Percentiles rank a stretch among this genome's conserved stretches.
These are phyloP conservation scores for Drosophila subquinaria DNA, from an alignment of 2,888 invertebrate genomes.

Conservation along the genomic window DNA sequence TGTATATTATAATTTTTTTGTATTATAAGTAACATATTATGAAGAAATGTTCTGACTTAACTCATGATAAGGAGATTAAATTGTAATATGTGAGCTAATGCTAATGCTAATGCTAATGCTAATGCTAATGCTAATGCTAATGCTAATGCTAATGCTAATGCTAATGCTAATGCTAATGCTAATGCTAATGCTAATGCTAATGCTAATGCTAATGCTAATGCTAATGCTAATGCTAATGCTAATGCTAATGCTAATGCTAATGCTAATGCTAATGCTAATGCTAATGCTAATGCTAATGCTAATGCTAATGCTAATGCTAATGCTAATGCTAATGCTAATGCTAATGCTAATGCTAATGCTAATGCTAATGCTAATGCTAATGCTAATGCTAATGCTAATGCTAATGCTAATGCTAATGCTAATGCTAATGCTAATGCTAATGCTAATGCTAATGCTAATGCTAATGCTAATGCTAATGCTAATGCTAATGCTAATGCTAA, in stretches of 20 bases:
- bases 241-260: slow-evolving; percentile 1
- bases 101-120: slow-evolving; percentile 5
- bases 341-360: slow-evolving; percentile 4
- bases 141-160: slow-evolving; percentile 4
- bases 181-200: slow-evolving; percentile 7
- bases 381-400: slow-evolving; percentile 1
- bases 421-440: not conserved
- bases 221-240: not conserved
- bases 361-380: slow-evolving; percentile 7
- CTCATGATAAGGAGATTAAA: not conserved
- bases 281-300: slow-evolving; percentile 1
- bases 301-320: slow-evolving; percentile 8
- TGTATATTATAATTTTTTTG: not conserved
- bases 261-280: slow-evolving; percentile 3
- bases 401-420: slow-evolving; percentile 5
- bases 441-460: no score
- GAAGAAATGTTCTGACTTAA: not conserved
- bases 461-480: no score
- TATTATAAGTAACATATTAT: not conserved
- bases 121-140: slow-evolving; percentile 2
- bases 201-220: slow-evolving; percentile 4
- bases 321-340: slow-evolving; percentile 9
- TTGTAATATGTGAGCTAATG: not conserved
- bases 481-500: no score
- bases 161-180: slow-evolving; percentile 3